phyloP scores from a whole-genome alignment of 2,113 vertebrate species.

The Charadrius vociferus region DNA sequence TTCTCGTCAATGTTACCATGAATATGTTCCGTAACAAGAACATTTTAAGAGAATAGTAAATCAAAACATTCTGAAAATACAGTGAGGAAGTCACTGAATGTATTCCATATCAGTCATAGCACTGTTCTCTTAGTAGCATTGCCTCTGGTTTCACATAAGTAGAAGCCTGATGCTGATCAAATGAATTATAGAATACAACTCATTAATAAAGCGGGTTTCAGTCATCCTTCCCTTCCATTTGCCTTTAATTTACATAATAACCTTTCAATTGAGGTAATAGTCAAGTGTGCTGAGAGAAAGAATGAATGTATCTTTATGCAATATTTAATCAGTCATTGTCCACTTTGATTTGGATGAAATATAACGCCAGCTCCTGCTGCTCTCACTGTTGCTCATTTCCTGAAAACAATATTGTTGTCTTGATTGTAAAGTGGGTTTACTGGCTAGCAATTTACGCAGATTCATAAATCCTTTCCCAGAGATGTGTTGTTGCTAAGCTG shows the following conservation, averaged over 20 bases:
- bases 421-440: background rate
- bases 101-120: background rate
- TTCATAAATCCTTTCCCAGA: background rate
- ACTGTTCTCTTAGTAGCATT: background rate
- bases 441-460: background rate
- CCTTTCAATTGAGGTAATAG: background rate
- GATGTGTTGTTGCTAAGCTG: background rate
- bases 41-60: background rate
- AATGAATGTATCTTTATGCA: background rate
- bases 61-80: background rate
- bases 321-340: background rate
- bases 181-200: background rate
- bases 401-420: background rate
- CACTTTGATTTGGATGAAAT: background rate
- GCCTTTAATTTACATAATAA: background rate
- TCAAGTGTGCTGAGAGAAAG: background rate
- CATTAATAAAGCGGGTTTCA: background rate
- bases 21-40: background rate
- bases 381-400: background rate
- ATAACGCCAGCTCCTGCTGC: background rate
- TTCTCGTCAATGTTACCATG: background rate
- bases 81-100: background rate
- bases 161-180: background rate
- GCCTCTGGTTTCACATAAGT: background rate
- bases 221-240: background rate